These are phyloP conservation scores for Oscheius sp. DNA, from an alignment of 2,888 invertebrate genomes.

Conservation along the genomic window DNA sequence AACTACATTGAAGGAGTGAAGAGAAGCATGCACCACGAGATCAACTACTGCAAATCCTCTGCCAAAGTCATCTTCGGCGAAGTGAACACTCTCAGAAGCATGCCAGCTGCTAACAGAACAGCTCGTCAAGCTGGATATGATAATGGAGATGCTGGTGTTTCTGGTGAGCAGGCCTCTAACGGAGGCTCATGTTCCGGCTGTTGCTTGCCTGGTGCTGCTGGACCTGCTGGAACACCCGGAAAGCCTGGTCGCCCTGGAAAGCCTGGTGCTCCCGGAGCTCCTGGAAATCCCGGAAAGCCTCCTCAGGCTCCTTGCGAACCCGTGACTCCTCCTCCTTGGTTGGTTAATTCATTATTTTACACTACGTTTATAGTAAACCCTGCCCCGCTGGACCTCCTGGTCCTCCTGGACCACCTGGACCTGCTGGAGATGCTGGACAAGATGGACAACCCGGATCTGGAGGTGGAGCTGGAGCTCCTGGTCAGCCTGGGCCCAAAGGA, in stretches of 20 bases:
- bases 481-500: constrained; percentile 51
- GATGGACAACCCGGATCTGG: constrained; percentile 51
- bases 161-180: constrained; percentile 24
- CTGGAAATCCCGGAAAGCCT: constrained; percentile 41
- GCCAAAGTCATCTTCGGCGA: constrained; percentile 8
- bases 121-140: constrained; percentile 22
- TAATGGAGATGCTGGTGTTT: constrained; percentile 38
- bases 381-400: constrained; percentile 51
- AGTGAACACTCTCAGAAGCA: neutral
- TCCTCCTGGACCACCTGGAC: constrained; percentile 37
- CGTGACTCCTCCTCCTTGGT: constrained; percentile 61
- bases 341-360: no score
- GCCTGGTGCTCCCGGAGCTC: constrained; percentile 33
- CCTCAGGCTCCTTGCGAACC: constrained; percentile 64
- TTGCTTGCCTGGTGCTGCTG: constrained; percentile 60
- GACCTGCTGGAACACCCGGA: constrained; percentile 48
- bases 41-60: constrained; percentile 44
- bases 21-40: constrained; percentile 50
- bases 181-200: constrained; percentile 61
- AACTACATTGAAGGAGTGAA: constrained; percentile 54
- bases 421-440: constrained; percentile 49
- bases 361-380: no score
- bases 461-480: constrained; percentile 47
- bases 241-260: constrained; percentile 18
- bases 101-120: constrained; percentile 35